Percentiles rank a stretch among this genome's conserved stretches.
Evolutionary conservation across 2,888 invertebrate species (phyloP).

Genomic region (Andrena flavipes): DNA sequence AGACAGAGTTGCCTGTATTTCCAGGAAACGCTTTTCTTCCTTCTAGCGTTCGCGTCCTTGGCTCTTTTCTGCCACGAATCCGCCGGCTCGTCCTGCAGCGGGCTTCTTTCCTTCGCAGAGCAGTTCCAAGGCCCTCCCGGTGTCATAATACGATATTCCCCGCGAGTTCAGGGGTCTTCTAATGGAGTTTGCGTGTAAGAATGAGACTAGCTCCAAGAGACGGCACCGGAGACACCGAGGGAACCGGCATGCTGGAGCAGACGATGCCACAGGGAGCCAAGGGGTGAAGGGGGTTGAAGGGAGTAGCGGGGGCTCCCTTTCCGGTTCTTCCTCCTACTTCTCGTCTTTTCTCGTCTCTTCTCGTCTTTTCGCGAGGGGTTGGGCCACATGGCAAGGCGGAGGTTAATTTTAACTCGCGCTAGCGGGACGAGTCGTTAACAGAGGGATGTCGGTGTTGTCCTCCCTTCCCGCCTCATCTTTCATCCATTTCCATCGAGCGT

Average conservation of each 20-base stretch:
- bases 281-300: slow-evolving; percentile 8
- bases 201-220: slow-evolving; percentile 71
- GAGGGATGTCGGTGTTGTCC: slow-evolving; percentile 39
- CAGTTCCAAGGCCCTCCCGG: slow-evolving; percentile 51
- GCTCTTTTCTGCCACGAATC: slow-evolving; percentile 2
- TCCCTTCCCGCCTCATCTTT: slow-evolving; percentile 2
- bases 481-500: no score
- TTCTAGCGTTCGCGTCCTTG: neutral
- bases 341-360: slow-evolving; percentile 20
- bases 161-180: slow-evolving; percentile 75
- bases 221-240: slow-evolving; percentile 44
- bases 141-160: slow-evolving; percentile 79
- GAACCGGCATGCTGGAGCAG: slow-evolving; percentile 45
- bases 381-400: slow-evolving; percentile 71
- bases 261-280: slow-evolving; percentile 35
- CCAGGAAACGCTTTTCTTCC: neutral
- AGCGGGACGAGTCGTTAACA: slow-evolving; percentile 63
- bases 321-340: slow-evolving; percentile 17
- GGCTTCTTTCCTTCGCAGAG: slow-evolving; percentile 59
- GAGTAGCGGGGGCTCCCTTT: slow-evolving; percentile 26
- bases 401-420: slow-evolving; percentile 79
- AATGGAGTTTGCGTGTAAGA: slow-evolving; percentile 84
- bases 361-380: slow-evolving; percentile 45
- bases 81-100: slow-evolving; percentile 25
- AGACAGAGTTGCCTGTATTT: slow-evolving; percentile 13